Evolutionary conservation across 2,797 vertebrate species (phyloP), one percentile per base, ranked within the genome.

Genomic region (Picus viridis): DNA sequence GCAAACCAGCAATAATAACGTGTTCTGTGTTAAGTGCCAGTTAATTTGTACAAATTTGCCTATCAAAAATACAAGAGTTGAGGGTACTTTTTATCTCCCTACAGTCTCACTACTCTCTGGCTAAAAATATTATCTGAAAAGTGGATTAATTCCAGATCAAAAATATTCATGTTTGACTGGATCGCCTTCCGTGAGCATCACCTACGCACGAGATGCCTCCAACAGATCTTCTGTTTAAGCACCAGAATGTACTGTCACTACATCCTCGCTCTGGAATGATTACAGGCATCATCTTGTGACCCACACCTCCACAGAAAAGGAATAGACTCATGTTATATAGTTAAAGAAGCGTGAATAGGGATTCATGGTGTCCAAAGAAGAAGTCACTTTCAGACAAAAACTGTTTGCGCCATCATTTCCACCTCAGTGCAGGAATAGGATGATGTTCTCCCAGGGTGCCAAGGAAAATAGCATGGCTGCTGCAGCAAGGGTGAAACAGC

Each of bases 141-240:
- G 24, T 3, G 9, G n/a, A 43, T 24, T 61, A 26, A 22, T 73
- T 82, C 43, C 41, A 54, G 18, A 70, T 26, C 12, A 77, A 53
- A 79, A 70, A 77, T 27, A 49, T 16, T 54, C 20, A 30, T 4
- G 4, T 36, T 57, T 77, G 62, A 65, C 53, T 63, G 29, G 67
- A 67, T 9, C 0, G 0, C 26, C 26, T 59, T 65, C 62, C 22
- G 4, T 24, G 34, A 0, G 0, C 39, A 61, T 62, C 53, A 26
- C 10, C 29, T 45, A 51, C 30, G 4, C 39, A 22, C 17, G 26
- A 24, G 36, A 41, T 4, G 11, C 4, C 34, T 16, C 41, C 65
- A 70, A 30, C 20, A 83, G 6, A 11, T 72, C 54, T 77, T 73
- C 13, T 56, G 4, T 62, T 49, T 41, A 63, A 64, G 5, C 36